These are phyloP conservation scores for Gymnoscopelus braueri DNA, from an alignment of 2,797 vertebrate species.

Conservation along the genomic window DNA sequence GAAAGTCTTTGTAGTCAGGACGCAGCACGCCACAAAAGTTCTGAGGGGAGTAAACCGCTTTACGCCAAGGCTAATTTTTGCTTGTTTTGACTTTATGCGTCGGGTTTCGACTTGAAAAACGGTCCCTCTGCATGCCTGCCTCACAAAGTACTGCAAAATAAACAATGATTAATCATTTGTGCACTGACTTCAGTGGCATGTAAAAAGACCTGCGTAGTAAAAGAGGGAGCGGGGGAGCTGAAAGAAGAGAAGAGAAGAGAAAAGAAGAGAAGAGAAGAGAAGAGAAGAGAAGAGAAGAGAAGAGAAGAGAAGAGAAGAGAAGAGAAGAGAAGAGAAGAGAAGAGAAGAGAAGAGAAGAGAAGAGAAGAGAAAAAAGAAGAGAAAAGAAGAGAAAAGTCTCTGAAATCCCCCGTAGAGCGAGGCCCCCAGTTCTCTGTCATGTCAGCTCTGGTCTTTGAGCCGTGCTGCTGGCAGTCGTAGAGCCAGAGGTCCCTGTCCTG, in stretches of 20 bases:
- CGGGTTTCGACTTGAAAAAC: slow-evolving; percentile 63
- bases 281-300: neutral
- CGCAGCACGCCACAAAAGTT: slow-evolving; percentile 67
- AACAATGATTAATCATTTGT: slow-evolving; percentile 65
- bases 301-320: neutral
- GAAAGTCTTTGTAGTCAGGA: slow-evolving; percentile 73
- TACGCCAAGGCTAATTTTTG: slow-evolving; percentile 69
- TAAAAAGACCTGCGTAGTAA: slow-evolving; percentile 8
- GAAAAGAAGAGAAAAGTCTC: slow-evolving; percentile 16
- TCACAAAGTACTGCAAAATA: slow-evolving; percentile 61
- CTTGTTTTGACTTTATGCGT: slow-evolving; percentile 69
- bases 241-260: slow-evolving; percentile 7
- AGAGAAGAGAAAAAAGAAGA: neutral
- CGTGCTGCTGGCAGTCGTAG: slow-evolving; percentile 63
- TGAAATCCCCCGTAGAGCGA: slow-evolving; percentile 53
- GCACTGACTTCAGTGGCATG: slow-evolving; percentile 33
- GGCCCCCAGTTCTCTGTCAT: slow-evolving; percentile 46
- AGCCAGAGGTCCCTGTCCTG: slow-evolving; percentile 79
- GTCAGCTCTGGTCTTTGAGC: slow-evolving; percentile 70
- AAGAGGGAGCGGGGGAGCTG: slow-evolving; percentile 6
- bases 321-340: slow-evolving; percentile 12
- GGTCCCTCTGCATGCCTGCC: slow-evolving; percentile 38
- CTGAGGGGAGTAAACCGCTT: slow-evolving; percentile 60
- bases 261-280: neutral
- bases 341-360: neutral